phyloP scores from a whole-genome alignment of 2,888 invertebrate species.

The Dolichomitus sp. region DNA sequence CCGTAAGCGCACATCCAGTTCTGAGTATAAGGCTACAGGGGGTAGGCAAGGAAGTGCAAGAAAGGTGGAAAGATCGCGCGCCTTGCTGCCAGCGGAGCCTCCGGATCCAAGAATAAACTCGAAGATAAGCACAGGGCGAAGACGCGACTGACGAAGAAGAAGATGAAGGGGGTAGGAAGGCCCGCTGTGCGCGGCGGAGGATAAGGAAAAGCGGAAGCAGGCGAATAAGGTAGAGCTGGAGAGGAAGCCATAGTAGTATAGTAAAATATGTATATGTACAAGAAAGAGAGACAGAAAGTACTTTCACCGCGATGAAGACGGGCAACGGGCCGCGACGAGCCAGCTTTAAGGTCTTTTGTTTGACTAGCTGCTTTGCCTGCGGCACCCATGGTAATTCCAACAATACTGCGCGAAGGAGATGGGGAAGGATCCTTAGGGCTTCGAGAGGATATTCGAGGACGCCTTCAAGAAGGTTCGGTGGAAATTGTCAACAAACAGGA shows the following conservation, averaged over 20 bases:
- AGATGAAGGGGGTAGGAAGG: slow-evolving; percentile 1
- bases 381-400: slow-evolving; percentile 60
- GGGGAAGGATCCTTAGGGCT: background rate
- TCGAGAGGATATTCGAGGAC: slow-evolving; percentile 49
- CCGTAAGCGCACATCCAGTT: slow-evolving; percentile 67
- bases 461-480: slow-evolving; percentile 5
- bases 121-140: slow-evolving; percentile 54
- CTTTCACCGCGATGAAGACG: slow-evolving; percentile 67
- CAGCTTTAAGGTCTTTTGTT: slow-evolving; percentile 80
- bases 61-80: slow-evolving; percentile 41
- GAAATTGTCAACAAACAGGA: slow-evolving; percentile 20
- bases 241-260: slow-evolving; percentile 27
- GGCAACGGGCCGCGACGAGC: slow-evolving; percentile 65
- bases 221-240: slow-evolving; percentile 21
- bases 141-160: slow-evolving; percentile 21
- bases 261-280: slow-evolving; percentile 65
- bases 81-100: slow-evolving; percentile 18
- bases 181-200: slow-evolving; percentile 23
- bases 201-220: slow-evolving; percentile 43
- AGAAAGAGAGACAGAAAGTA: slow-evolving; percentile 69
- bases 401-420: slow-evolving; percentile 15
- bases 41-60: slow-evolving; percentile 22
- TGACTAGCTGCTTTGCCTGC: slow-evolving; percentile 78
- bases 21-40: slow-evolving; percentile 17
- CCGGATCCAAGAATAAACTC: slow-evolving; percentile 59